Percentiles rank a stretch among this genome's conserved stretches.
Conservation (phyloP, 1,140 invertebrate species). For the Hylyphantes graminicola region DNA sequence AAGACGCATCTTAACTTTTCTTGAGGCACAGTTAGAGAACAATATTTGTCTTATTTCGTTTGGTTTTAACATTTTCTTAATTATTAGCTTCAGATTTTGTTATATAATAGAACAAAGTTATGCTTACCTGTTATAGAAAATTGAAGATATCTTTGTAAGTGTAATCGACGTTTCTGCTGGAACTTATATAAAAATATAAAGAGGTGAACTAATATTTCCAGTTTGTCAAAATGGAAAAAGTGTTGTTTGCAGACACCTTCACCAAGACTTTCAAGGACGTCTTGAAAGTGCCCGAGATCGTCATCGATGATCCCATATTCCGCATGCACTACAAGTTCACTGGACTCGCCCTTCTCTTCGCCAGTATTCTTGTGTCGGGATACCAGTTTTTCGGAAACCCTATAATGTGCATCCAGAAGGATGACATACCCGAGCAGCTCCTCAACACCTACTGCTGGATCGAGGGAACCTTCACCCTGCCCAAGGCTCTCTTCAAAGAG, state of each 20-base stretch:
- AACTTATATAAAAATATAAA: too few species aligned
- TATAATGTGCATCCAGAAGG: conserved; percentile 88
- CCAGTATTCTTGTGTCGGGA: conserved; percentile 90
- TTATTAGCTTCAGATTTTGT: too few species aligned
- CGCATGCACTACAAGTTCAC: conserved; percentile 93
- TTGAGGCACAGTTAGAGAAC: too few species aligned
- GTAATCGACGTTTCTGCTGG: too few species aligned
- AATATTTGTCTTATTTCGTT: too few species aligned
- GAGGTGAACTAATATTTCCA: background rate
- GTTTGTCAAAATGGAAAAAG: conserved; percentile 45
- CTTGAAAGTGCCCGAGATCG: conserved; percentile 53
- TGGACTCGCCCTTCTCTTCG: conserved; percentile 87
- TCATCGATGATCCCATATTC: conserved; percentile 93
- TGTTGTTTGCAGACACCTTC: conserved; percentile 51
- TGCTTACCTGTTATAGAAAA: background rate
- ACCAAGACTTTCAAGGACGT: conserved; percentile 53
- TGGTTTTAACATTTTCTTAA: too few species aligned
- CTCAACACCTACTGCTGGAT: conserved; percentile 93
- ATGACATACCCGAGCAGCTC: conserved; percentile 75
- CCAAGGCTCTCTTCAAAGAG: conserved; percentile 73
- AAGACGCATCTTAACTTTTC: too few species aligned
- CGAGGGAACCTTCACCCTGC: conserved; percentile 88
- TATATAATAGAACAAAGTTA: background rate
- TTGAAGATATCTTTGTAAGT: background rate
- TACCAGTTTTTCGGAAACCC: conserved; percentile 94